Evolutionary conservation across 2,888 invertebrate species (phyloP).

Genomic region (Drosophila kambysellisi): DNA sequence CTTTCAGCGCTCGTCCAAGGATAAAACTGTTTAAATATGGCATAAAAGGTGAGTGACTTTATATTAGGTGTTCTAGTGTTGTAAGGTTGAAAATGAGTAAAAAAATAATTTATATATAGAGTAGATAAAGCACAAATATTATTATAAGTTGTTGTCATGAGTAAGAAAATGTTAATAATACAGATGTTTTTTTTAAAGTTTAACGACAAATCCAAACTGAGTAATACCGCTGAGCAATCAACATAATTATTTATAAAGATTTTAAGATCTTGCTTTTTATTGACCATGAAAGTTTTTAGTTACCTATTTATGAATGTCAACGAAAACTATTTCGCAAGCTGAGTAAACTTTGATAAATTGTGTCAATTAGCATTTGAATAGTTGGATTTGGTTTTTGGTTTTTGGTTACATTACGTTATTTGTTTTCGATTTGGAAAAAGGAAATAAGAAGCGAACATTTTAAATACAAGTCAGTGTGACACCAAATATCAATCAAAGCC

Average conservation of each 20-base stretch:
- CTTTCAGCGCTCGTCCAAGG: conserved; percentile 34
- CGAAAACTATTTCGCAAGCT: conserved; percentile 52
- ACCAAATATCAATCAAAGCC: conserved; percentile 69
- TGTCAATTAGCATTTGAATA: conserved; percentile 63
- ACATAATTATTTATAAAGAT: neutral
- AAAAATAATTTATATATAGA: neutral
- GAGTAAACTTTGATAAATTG: conserved; percentile 48
- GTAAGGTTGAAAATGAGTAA: neutral
- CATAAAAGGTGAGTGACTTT: conserved; percentile 43
- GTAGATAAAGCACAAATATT: neutral
- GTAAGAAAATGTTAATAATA: neutral
- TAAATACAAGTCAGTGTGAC: conserved; percentile 34
- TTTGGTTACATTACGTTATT: conserved; percentile 59
- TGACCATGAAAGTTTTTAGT: conserved; percentile 34
- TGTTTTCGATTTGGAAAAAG: conserved; percentile 42
- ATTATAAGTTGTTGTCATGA: neutral
- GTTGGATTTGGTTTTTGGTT: conserved; percentile 46
- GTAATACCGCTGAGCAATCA: neutral
- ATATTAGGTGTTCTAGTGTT: neutral
- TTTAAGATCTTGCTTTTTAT: neutral
- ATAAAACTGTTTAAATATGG: conserved; percentile 37
- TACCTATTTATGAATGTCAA: conserved; percentile 29
- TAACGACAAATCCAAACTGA: neutral
- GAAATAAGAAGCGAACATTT: conserved; percentile 10
- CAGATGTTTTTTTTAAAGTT: neutral